Percentiles rank a stretch among this genome's conserved stretches.
These are phyloP conservation scores for Phyllotis vaccarum DNA, from an alignment of 2,797 vertebrate species.

Conservation along the genomic window DNA sequence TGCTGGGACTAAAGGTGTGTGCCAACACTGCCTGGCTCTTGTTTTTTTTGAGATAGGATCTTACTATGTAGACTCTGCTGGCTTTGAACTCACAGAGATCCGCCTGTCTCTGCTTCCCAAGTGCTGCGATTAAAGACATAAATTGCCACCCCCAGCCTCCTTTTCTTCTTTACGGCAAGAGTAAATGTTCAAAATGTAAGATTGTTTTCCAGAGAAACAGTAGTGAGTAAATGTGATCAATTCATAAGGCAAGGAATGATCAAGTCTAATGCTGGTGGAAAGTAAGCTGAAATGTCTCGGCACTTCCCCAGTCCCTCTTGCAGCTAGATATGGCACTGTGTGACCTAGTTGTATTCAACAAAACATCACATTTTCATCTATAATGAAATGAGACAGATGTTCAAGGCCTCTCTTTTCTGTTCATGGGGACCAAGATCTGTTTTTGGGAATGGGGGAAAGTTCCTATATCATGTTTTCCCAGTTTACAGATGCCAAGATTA, in stretches of 20 bases:
- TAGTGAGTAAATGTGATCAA: not conserved
- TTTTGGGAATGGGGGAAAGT: not conserved
- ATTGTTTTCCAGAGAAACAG: not conserved
- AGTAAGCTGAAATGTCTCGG: not conserved
- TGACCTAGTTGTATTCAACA: not conserved
- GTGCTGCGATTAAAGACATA: not conserved
- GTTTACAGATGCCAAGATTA: not conserved
- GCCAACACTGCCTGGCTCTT: too few species aligned
- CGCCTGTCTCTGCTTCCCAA: not conserved
- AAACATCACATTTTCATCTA: not conserved
- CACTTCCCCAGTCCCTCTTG: not conserved
- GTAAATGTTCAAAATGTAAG: not conserved
- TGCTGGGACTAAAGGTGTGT: not conserved
- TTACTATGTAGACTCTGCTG: not conserved
- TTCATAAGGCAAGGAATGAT: not conserved
- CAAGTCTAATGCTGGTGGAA: constrained; percentile 24
- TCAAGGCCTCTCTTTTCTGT: not conserved
- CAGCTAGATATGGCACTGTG: too few species aligned
- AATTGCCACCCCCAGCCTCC: not conserved
- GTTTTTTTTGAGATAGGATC: not conserved
- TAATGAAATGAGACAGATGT: not conserved
- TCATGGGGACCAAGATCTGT: not conserved
- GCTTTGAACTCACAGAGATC: not conserved
- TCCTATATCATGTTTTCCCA: not conserved
- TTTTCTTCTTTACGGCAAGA: not conserved